Evolutionary conservation across 1,140 invertebrate genomes (phyloP).

Genomic region (Oreohelix idahoensis): DNA sequence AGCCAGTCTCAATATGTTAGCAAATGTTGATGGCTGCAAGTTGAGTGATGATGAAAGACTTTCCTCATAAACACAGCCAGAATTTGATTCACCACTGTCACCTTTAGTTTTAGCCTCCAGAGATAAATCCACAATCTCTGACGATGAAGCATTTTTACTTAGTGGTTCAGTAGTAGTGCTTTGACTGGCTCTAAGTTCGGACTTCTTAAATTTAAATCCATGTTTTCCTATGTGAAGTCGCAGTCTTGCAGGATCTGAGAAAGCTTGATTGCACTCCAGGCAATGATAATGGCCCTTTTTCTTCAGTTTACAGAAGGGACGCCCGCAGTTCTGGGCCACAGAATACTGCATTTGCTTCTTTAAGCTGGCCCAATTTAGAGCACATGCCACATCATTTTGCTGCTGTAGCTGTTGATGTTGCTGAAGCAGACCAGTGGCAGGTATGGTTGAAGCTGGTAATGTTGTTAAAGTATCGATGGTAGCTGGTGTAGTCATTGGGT

Average conservation of each 20-base stretch:
- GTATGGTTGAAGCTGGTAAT: background rate
- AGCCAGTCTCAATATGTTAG: slow-evolving; percentile 58
- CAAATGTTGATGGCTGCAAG: slow-evolving; percentile 60
- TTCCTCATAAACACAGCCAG: background rate
- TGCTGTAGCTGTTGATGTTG: too few relatives aligned
- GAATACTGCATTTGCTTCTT: slow-evolving; percentile 63
- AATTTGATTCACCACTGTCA: background rate
- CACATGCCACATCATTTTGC: slow-evolving; percentile 43
- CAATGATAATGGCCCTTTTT: slow-evolving; percentile 89
- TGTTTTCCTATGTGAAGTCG: slow-evolving; percentile 73
- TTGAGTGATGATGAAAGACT: slow-evolving; percentile 57
- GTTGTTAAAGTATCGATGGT: background rate
- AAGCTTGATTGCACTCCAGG: slow-evolving; percentile 86
- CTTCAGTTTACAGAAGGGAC: slow-evolving; percentile 90
- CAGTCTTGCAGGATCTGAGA: slow-evolving; percentile 72
- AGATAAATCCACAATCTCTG: too few relatives aligned
- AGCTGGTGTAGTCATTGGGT: background rate
- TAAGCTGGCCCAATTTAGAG: slow-evolving; percentile 55
- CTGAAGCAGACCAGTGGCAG: slow-evolving; percentile 25
- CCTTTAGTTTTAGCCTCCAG: too few relatives aligned
- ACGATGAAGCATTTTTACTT: too few relatives aligned
- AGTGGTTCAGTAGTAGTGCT: too few relatives aligned
- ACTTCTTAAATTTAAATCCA: slow-evolving; percentile 59
- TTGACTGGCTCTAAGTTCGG: too few relatives aligned
- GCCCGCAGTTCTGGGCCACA: slow-evolving; percentile 79